Evolutionary conservation across 2,113 vertebrate genomes (phyloP).

Genomic region (Atlantisia rogersi): DNA sequence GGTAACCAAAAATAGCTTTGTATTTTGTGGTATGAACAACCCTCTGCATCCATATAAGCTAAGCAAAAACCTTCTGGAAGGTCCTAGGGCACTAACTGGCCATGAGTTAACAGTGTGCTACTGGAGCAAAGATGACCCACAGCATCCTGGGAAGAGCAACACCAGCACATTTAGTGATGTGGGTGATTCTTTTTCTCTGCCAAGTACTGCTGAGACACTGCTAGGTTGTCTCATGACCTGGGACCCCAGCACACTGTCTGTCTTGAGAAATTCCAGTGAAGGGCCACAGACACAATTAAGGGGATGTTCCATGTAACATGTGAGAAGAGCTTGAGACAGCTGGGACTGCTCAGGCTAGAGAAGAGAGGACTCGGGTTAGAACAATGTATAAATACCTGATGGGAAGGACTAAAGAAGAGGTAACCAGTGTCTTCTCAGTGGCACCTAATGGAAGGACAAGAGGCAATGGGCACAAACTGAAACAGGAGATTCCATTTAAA

Average conservation of each 20-base stretch:
- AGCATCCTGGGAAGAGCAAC: neutral
- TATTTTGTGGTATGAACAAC: neutral
- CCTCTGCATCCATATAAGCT: neutral
- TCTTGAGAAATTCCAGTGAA: neutral
- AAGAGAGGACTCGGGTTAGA: fast-evolving
- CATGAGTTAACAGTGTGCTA: neutral
- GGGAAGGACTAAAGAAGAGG: neutral
- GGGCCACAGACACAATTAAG: neutral
- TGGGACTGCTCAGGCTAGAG: neutral
- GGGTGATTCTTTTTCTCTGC: neutral
- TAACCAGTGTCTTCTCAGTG: neutral
- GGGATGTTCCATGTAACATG: fast-evolving
- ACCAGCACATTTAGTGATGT: neutral
- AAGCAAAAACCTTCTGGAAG: neutral
- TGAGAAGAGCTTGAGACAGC: neutral
- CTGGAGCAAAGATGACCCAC: neutral
- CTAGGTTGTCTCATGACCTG: too few species aligned
- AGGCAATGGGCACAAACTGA: neutral
- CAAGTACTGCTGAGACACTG: neutral
- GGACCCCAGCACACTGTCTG: too few species aligned
- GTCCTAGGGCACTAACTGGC: neutral
- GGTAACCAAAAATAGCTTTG: neutral
- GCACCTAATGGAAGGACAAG: neutral
- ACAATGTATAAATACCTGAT: neutral
- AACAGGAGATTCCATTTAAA: neutral